Base-by-base conservation (phyloP, 1,140 invertebrate species). In the Brachionus asplanchnoidis region DNA sequence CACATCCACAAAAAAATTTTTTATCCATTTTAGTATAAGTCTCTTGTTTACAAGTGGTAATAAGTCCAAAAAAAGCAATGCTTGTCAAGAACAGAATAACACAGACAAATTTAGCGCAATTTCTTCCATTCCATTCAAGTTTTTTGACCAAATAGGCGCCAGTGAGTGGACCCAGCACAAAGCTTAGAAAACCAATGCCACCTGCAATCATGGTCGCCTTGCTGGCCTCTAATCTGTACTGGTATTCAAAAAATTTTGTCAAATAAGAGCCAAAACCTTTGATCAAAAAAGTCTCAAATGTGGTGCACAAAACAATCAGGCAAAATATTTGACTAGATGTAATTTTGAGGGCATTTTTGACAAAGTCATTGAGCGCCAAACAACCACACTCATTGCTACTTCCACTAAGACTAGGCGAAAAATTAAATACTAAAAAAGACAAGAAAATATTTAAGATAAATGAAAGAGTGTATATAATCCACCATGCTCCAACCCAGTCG, bases 201-300 rank as follows among this genome's bases (percentile, higher is more conserved):
- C 82, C 82, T 9, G 68, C 60, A 3, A 84, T 70, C 60, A 84
- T 68, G 14, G 82, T 84, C 8, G 82, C 82, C 20, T 65, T 84
- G 32, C 60, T 44, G 7, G 82, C 60, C 6, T 32, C 26, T 40
- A 84, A 40, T 84, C 60, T 36, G 36, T 46, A 44, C 44, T 84
- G 60, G 17, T 84, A 70, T 36, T 84, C 82, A 23, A 84, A 56
- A 40, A 65, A 84, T 44, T 84, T 84, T 8, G 82, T 84, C n/a
- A 84, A 12, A 70, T 68, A 65, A n/a, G 60, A 68, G 2, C 9
- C 32, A 17, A 84, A 70, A n/a, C 82, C 82, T 82, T 82, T 82
- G 14, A 82, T 60, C 26, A 82, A 9, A 42, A 82, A 82, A 6
- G 79, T 82, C 53, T 82, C 79, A 44, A 82, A 82, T n/a, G 79